Percentiles rank a stretch among this genome's conserved stretches.
These are phyloP conservation scores for Micromys minutus DNA, from an alignment of 2,113 vertebrate species.

Conservation along the genomic window DNA sequence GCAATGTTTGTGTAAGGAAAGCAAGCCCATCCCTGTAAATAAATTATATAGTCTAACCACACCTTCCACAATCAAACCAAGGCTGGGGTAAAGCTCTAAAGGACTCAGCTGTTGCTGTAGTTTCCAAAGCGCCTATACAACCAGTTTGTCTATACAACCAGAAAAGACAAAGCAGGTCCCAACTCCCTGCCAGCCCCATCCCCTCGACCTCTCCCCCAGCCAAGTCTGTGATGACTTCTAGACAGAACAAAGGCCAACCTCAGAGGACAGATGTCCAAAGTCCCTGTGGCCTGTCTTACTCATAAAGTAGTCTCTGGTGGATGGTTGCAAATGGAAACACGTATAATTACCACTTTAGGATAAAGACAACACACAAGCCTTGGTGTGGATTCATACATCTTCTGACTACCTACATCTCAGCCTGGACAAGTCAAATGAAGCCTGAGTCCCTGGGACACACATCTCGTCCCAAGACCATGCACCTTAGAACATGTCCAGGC, in stretches of 20 bases:
- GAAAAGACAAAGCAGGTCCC: not conserved
- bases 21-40: not conserved
- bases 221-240: not conserved
- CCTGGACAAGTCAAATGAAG: not conserved
- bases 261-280: not conserved
- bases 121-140: not conserved
- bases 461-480: not conserved
- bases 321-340: not conserved
- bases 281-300: not conserved
- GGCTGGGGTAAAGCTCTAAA: not conserved
- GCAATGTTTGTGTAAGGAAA: not conserved
- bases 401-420: not conserved
- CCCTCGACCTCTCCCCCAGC: not conserved
- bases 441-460: not conserved
- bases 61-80: not conserved
- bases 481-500: no score
- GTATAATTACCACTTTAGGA: accelerated
- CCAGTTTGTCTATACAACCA: not conserved
- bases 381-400: not conserved
- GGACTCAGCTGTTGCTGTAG: not conserved
- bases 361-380: not conserved
- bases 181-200: not conserved
- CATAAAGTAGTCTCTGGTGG: not conserved
- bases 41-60: not conserved
- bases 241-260: not conserved